These are phyloP conservation scores for Dendropsophus ebraccatus DNA, from an alignment of 2,113 vertebrate species.

Conservation along the genomic window DNA sequence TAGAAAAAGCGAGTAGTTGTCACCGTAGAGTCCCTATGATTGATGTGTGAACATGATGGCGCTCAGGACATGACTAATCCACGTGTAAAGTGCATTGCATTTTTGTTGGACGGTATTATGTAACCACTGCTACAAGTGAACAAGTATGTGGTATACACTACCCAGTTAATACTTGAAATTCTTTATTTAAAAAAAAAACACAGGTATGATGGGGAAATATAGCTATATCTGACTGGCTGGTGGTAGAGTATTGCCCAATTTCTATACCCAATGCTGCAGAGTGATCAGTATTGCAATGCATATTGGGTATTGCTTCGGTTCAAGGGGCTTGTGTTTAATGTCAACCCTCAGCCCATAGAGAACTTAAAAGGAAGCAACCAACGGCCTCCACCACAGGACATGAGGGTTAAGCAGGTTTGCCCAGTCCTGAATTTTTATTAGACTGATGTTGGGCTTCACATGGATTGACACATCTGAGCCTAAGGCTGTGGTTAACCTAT, in stretches of 20 bases:
- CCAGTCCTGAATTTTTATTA: conserved; percentile 73
- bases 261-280: not conserved
- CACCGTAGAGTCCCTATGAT: no score
- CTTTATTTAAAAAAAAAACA: not conserved
- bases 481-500: conserved; percentile 95
- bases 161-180: not conserved
- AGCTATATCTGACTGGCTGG: not conserved
- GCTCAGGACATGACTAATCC: no score
- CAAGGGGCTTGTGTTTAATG: conserved; percentile 13
- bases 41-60: no score
- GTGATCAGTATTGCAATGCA: not conserved
- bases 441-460: conserved; percentile 77
- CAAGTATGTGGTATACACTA: not conserved
- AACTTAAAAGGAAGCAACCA: conserved; percentile 24
- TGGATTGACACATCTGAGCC: conserved; percentile 81
- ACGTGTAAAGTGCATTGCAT: not conserved
- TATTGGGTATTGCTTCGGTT: not conserved
- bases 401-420: conserved; percentile 32
- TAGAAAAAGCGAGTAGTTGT: no score
- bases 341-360: conserved; percentile 50
- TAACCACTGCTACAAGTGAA: not conserved
- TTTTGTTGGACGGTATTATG: not conserved
- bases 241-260: not conserved
- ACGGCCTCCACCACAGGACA: not conserved
- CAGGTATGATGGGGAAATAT: not conserved